phyloP scores from a whole-genome alignment of 2,888 invertebrate genomes.

The Scelioninae gen. 2 region DNA sequence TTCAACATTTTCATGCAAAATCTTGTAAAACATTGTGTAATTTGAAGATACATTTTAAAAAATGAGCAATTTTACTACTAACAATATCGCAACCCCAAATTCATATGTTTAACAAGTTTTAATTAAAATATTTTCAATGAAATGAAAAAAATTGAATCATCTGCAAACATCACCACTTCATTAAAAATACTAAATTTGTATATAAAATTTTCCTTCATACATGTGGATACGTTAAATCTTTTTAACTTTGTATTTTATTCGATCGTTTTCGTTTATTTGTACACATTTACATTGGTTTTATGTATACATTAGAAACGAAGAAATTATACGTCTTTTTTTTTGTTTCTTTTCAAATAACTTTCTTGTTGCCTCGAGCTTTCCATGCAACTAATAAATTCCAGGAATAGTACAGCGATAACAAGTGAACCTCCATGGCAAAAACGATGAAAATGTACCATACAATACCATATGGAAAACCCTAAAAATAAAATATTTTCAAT shows the following conservation, averaged over 20 bases:
- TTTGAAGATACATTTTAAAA: too few species aligned
- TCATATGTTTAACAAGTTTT: too few species aligned
- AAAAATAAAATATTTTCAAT: too few species aligned
- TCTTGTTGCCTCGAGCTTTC: slow-evolving; percentile 85
- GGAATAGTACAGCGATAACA: slow-evolving; percentile 90
- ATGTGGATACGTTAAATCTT: background rate
- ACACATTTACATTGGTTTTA: slow-evolving; percentile 44
- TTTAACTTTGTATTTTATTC: slow-evolving; percentile 35
- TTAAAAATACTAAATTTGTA: too few species aligned
- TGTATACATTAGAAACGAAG: slow-evolving; percentile 43
- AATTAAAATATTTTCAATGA: too few species aligned
- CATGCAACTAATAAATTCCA: slow-evolving; percentile 89
- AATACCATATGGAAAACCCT: slow-evolving; percentile 93
- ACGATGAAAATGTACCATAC: slow-evolving; percentile 95
- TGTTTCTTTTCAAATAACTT: slow-evolving; percentile 78
- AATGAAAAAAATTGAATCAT: too few species aligned
- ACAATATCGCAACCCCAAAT: too few species aligned
- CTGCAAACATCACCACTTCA: too few species aligned
- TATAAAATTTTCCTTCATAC: too few species aligned
- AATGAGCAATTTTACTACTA: too few species aligned
- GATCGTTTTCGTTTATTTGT: slow-evolving; percentile 26
- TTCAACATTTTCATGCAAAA: background rate
- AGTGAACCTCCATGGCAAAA: slow-evolving; percentile 91
- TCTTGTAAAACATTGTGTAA: too few species aligned
- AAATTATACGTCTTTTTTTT: slow-evolving; percentile 1